Base-by-base conservation (phyloP, 2,113 vertebrate genomes). In the Dunckerocampus dactyliophorus region DNA sequence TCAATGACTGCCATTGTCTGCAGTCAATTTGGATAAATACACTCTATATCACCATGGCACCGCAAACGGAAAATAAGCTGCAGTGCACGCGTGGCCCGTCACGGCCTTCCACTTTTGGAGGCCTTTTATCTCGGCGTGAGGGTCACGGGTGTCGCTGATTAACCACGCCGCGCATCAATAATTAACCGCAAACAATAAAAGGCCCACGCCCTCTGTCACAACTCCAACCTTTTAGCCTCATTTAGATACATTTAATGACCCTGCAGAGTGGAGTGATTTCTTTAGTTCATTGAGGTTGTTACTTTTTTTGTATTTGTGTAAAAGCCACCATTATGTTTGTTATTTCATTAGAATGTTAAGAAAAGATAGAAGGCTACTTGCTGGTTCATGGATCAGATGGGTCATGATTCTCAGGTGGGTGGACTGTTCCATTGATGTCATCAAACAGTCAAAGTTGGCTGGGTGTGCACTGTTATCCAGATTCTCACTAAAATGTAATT, bases 151-250 rank as follows among this genome's bases (percentile, higher is more conserved):
- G 81, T 83, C 15, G 69, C 59, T 84, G 74, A 83, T 87, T 89
- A 84, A 87, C 85, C 72, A 54, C 52, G 39, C 37, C 49, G 61
- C 17, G n/a, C 15, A 50, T 87, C 69, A 89, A 88, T 88, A 84
- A 88, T 86, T 90, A 85, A 90, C 86, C 3, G 34, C 1, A 63
- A 71, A 71, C 77, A 76, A 74, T 83, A 84, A 85, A 84, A 84
- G 55, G 34, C 61, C 69, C 51, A 70, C 79, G 1, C 76, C 72
- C 83, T 81, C 65, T 74, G 75, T 71, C 74, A 76, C 78, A 82
- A 57, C 64, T 68, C 37, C 42, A 72, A 78, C 66, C 66, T 72
- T 85, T 75, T 58, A 63, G 57, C 69, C 65, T 69, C 60, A 67
- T 88, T 72, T 48, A 71, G 55, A 80, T 63, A 51, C 49, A 72